Conservation (phyloP, 2,888 invertebrate species). For the Criorhina ranunculi region DNA sequence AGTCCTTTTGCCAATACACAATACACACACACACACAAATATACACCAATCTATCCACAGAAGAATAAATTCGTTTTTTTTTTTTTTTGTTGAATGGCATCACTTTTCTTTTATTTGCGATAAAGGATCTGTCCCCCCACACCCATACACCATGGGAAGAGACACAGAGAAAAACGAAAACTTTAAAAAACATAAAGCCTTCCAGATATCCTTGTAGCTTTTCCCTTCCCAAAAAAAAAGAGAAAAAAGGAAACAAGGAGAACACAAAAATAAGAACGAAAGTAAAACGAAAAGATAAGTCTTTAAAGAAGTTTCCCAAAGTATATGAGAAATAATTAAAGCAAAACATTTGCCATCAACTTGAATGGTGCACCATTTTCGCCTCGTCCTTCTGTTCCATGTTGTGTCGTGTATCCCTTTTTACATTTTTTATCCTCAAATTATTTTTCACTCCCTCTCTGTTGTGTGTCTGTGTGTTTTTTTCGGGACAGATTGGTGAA, state of each 20-base stretch:
- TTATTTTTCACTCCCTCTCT: conserved; percentile 56
- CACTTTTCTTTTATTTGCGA: conserved; percentile 48
- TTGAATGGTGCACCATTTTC: conserved; percentile 64
- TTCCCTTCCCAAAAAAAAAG: conserved; percentile 30
- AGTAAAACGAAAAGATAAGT: conserved; percentile 11
- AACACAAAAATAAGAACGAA: conserved; percentile 27
- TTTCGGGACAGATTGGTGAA: conserved; percentile 11
- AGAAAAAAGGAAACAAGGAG: conserved; percentile 39
- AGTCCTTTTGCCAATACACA: background rate
- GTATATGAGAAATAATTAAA: conserved; percentile 73
- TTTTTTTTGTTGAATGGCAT: conserved; percentile 31
- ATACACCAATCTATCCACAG: background rate
- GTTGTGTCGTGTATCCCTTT: conserved; percentile 50
- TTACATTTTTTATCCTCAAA: conserved; percentile 68
- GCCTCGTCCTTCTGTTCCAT: background rate
- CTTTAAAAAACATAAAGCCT: conserved; percentile 34
- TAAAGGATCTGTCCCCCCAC: conserved; percentile 46
- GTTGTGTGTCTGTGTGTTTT: conserved; percentile 30
- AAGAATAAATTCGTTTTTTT: conserved; percentile 15
- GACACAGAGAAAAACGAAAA: conserved; percentile 8
- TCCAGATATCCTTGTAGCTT: conserved; percentile 32
- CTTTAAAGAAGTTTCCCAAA: conserved; percentile 44
- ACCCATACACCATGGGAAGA: background rate
- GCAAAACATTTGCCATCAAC: conserved; percentile 75
- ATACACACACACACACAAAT: background rate